Evolutionary conservation across 1,140 invertebrate genomes (phyloP), one percentile per base, ranked within the genome.

Genomic region (Penaeus vannamei): DNA sequence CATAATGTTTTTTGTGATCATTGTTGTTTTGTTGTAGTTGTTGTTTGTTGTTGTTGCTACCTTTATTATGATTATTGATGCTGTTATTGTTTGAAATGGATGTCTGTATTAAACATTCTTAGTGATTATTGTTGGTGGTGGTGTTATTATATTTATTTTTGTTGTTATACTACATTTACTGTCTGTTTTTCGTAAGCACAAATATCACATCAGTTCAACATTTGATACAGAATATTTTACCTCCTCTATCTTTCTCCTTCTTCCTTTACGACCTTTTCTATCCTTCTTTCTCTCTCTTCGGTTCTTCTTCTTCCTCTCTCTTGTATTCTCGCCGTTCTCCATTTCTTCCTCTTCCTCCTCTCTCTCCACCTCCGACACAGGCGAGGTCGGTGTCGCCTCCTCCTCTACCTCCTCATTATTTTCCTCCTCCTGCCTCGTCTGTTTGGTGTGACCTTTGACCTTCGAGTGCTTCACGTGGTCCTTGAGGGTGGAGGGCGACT

Each of bases 191-290:
- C 4, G 4, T 42, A 42, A 42, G 36, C 36, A 42, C 36, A 42
- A 42, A 42, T 42, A 42, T 42, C 36, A 4, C 8, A 42, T 42
- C 3, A 42, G 0, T 42, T 42, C 36, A 7, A 42, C 4, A 42
- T 0, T 2, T 42, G 8, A 36, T 36, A 5, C 4, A 12, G 5
- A 2, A 53, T 17, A 53, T 53, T 17, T 12, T 53, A 53, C 60
- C 36, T 69, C 62, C 42, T 87, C 60, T 53, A 32, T 80, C n/a
- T 77, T 79, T 69, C 62, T 87, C 53, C 90, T 79, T 86, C 85
- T 83, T 85, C 86, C 77, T 46, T 79, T 84, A 7, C 76, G 23
- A 46, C 76, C 19, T 76, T 76, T 90, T 26, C 76, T 60, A 19
- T 64, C 60, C 66, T 77, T 32, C 60, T 84, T 64, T 62, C 32